Base-by-base conservation (phyloP, 2,888 invertebrate genomes). In the Notodonta dromedarius region DNA sequence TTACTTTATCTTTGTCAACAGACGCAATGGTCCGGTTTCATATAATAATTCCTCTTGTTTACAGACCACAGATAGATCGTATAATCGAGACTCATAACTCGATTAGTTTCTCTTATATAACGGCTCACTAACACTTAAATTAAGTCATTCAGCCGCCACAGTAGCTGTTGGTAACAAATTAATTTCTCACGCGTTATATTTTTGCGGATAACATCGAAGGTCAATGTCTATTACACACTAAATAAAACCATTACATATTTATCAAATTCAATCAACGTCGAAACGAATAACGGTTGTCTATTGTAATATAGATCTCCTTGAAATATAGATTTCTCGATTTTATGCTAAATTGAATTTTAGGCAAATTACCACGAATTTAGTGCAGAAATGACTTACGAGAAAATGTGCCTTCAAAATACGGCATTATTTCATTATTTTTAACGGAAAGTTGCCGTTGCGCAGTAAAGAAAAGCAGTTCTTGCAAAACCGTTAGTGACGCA, bases 401-500 rank as follows among this genome's bases (percentile, higher is more conserved):
- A 51, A 57, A 56, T 61, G 56, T 48, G 53, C 57, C 51, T 60
- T 62, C 65, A 61, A 61, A 44, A 60, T 44, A 59, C 59, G 57
- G 60, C 66, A 68, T 67, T 68, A 69, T 69, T 60, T 66, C 65
- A 72, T 73, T 66, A 75, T 74, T 71, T 72, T 72, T 69, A 80
- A 79, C 77, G 79, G 79, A 73, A 74, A 69, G 62, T 70, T 72
- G 72, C 70, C 70, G 69, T 72, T 74, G 71, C 73, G 70, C 66
- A 67, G 73, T 75, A 69, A 77, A 76, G 76, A 76, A 76, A 79
- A 78, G 76, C 71, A 72, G 74, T 77, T 82, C 76, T 77, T 77
- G 74, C 74, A 70, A 77, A 81, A 83, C 86, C 84, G 85, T 85
- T 88, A 86, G 70, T 80, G 79, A 76, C 74, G 78, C 82, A 54